Evolutionary conservation across 2,888 invertebrate genomes (phyloP).

Genomic region (Coronaproctus castanopsis): DNA sequence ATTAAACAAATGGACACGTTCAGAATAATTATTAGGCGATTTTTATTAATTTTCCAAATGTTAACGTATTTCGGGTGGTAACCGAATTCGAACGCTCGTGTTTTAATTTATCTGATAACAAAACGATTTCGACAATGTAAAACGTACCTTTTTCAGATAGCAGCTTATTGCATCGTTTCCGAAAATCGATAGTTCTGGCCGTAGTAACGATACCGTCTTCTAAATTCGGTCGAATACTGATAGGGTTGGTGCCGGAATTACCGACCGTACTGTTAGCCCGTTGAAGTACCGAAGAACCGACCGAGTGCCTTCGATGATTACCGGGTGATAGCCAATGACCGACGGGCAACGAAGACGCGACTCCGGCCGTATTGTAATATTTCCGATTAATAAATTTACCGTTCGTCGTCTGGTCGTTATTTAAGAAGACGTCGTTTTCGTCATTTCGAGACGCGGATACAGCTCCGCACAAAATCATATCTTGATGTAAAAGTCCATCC

Average conservation of each 20-base stretch:
- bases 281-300: constrained; percentile 37
- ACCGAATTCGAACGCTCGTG: no score
- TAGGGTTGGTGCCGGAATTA: background rate
- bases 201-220: no score
- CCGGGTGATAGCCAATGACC: constrained; percentile 30
- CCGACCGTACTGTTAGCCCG: background rate
- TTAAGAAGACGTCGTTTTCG: constrained; percentile 40
- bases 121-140: no score
- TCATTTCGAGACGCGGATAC: constrained; percentile 26
- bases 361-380: constrained; percentile 26
- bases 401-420: constrained; percentile 25
- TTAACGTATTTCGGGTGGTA: no score
- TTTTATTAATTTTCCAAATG: no score
- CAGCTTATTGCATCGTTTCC: background rate
- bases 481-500: constrained; percentile 15
- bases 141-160: background rate
- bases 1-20: no score
- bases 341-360: constrained; percentile 23
- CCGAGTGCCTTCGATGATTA: constrained; percentile 37
- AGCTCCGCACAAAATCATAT: constrained; percentile 17
- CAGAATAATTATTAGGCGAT: no score
- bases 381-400: constrained; percentile 23
- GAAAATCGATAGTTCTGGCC: background rate
- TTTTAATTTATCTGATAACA: no score
- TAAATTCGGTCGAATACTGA: background rate